A percentile compares a stretch with the other conserved stretches of the same genome.
These are phyloP conservation scores for Ctena decussata DNA, from an alignment of 2,888 invertebrate genomes.

Conservation along the genomic window DNA sequence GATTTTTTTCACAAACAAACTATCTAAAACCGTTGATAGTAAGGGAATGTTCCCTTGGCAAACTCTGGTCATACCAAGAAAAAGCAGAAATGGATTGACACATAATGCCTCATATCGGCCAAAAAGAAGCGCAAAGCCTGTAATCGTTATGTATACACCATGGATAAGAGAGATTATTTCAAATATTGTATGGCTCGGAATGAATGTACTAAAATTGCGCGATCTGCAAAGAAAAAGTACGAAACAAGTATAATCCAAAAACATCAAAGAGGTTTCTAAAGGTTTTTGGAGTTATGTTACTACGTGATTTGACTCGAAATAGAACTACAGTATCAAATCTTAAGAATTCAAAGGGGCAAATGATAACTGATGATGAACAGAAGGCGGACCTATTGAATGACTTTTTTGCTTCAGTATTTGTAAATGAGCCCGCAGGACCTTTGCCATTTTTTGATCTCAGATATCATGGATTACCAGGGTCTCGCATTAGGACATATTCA, in stretches of 20 bases:
- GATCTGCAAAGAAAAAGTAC: not conserved
- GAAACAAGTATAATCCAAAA: not conserved
- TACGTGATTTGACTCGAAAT: not conserved
- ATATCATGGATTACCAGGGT: slow-evolving; percentile 1
- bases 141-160: not conserved
- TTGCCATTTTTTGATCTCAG: slow-evolving; percentile 12
- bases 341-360: not conserved
- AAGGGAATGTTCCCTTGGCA: too few species aligned
- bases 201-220: not conserved
- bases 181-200: not conserved
- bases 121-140: not conserved
- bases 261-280: not conserved
- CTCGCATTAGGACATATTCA: not conserved
- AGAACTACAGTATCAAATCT: not conserved
- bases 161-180: not conserved
- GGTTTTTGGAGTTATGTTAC: not conserved
- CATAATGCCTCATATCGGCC: not conserved
- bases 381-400: slow-evolving; percentile 13
- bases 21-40: too few species aligned
- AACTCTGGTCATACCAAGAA: too few species aligned
- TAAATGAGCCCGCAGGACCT: slow-evolving; percentile 9
- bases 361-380: not conserved
- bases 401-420: too few species aligned
- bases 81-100: not conserved
- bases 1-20: too few species aligned